These are phyloP conservation scores for Periophthalmodon schlosseri DNA, from an alignment of 2,113 vertebrate species.

Conservation along the genomic window DNA sequence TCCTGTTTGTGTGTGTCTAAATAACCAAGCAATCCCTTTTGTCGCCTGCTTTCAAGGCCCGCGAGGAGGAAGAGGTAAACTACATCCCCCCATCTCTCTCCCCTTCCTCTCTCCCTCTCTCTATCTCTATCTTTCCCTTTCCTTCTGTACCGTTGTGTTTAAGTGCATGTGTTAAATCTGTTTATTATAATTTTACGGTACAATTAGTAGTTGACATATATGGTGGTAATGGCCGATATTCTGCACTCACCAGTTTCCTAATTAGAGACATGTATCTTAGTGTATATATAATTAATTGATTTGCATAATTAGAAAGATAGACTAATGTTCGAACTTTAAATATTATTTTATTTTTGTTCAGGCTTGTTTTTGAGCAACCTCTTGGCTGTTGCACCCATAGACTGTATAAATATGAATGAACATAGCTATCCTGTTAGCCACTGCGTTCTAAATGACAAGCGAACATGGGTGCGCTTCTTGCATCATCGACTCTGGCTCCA, in stretches of 20 bases:
- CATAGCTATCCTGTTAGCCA: no score
- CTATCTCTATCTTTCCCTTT: neutral
- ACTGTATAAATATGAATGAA: no score
- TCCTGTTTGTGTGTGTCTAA: conserved; percentile 56
- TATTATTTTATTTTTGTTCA: no score
- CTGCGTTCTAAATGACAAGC: no score
- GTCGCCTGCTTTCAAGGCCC: conserved; percentile 95
- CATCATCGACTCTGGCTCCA: no score
- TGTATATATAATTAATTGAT: no score
- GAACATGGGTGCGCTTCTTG: no score
- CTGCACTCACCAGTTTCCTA: neutral
- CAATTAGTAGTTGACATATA: neutral
- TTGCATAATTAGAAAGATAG: no score
- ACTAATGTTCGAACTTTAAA: no score
- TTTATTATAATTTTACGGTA: conserved; percentile 27
- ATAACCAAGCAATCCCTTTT: conserved; percentile 87
- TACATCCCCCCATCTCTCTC: conserved; percentile 1
- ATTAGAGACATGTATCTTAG: neutral
- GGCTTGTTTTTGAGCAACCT: no score
- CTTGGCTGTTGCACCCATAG: no score
- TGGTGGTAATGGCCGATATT: neutral
- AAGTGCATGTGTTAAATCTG: conserved; percentile 46
- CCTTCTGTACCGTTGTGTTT: neutral
- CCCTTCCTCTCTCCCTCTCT: conserved; percentile 1
- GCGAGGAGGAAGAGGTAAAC: conserved; percentile 95